phyloP scores from a whole-genome alignment of 2,113 vertebrate species.

The Callipepla squamata region DNA sequence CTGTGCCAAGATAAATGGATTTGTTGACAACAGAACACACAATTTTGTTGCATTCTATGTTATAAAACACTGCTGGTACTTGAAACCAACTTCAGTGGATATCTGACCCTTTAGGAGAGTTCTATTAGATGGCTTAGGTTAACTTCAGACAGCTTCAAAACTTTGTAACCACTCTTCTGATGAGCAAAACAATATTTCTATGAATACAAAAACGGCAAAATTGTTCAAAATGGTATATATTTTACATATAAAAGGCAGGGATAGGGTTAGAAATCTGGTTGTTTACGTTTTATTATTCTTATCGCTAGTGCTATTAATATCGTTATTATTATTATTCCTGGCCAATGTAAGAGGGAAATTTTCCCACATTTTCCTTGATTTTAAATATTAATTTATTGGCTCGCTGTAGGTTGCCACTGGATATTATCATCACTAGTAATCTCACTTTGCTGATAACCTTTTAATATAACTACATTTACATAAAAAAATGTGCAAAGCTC shows the following conservation, averaged over 20 bases:
- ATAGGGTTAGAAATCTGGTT: neutral
- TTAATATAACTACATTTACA: neutral
- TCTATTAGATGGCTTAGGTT: neutral
- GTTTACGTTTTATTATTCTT: neutral
- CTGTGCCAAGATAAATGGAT: neutral
- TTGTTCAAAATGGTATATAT: neutral
- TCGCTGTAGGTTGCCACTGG: neutral
- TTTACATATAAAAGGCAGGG: neutral
- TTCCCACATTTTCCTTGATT: neutral
- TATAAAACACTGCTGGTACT: neutral
- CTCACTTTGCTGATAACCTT: neutral
- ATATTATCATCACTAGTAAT: neutral
- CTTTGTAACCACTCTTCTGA: neutral
- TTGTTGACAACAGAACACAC: neutral
- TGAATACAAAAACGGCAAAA: neutral
- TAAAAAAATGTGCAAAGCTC: neutral
- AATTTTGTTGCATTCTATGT: accelerated
- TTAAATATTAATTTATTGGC: neutral
- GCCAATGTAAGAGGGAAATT: neutral
- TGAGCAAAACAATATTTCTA: neutral
- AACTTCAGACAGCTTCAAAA: neutral
- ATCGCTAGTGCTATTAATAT: neutral
- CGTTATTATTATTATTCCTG: neutral
- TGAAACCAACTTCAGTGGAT: neutral
- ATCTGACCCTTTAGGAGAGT: neutral